Evolutionary conservation across 2,888 invertebrate genomes (phyloP).

Genomic region (Iselma pallidipennis): DNA sequence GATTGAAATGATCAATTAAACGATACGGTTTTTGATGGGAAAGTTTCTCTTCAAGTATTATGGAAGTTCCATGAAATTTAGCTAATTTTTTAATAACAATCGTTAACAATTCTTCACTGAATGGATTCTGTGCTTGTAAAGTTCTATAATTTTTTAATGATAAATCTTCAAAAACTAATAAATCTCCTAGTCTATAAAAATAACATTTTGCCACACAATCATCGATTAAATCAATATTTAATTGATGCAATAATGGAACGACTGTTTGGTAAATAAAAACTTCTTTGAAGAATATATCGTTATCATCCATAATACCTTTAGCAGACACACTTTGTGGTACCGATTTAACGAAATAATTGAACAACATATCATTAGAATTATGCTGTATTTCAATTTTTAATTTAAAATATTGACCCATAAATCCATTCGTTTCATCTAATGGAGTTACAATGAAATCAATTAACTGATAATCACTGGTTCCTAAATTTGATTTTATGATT

Average conservation of each 20-base stretch:
- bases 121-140: constrained; percentile 14
- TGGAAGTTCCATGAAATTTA: constrained; percentile 41
- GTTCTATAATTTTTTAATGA: constrained; percentile 21
- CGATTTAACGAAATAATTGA: constrained; percentile 40
- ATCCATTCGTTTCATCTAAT: constrained; percentile 36
- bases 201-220: constrained; percentile 49
- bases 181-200: constrained; percentile 42
- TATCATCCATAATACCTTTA: constrained; percentile 26
- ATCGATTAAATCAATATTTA: constrained; percentile 31
- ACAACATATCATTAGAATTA: constrained; percentile 14
- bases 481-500: constrained; percentile 32
- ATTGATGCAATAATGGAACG: constrained; percentile 47
- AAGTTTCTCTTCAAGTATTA: constrained; percentile 45
- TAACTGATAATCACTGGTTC: constrained; percentile 30
- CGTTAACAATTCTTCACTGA: constrained; percentile 33
- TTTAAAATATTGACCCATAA: constrained; percentile 41
- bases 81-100: constrained; percentile 38
- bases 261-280: constrained; percentile 51
- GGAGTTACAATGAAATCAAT: constrained; percentile 24
- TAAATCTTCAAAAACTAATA: constrained; percentile 53
- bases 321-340: constrained; percentile 28
- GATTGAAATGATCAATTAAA: constrained; percentile 41
- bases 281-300: constrained; percentile 36
- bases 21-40: constrained; percentile 29
- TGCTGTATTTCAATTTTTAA: constrained; percentile 28